Conservation (phyloP, 2,113 vertebrate genomes). For the Hassar affinis region DNA sequence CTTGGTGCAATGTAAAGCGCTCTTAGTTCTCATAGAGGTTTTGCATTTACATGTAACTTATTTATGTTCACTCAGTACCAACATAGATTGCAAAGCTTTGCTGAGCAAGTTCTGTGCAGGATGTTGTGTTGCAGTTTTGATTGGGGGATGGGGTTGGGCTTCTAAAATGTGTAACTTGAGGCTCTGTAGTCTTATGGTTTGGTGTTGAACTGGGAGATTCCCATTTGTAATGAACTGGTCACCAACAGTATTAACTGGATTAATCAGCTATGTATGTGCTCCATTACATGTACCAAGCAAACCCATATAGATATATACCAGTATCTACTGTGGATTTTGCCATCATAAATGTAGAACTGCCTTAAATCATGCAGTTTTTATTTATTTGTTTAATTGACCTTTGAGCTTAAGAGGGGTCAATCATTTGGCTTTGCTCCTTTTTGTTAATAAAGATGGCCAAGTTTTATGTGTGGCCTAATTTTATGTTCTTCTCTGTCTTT, state of each 20-base stretch:
- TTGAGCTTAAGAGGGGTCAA: constrained; percentile 61
- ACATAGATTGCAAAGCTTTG: constrained; percentile 53
- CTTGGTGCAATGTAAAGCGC: constrained; percentile 68
- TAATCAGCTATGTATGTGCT: constrained; percentile 6
- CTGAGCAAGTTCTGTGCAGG: constrained; percentile 30
- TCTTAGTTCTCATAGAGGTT: constrained; percentile 66
- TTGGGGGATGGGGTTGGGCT: constrained; percentile 7
- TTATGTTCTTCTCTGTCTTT: constrained; percentile 65
- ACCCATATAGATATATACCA: constrained; percentile 8
- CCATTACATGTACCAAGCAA: constrained; percentile 32
- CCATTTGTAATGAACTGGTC: constrained; percentile 20
- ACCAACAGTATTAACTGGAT: constrained; percentile 13
- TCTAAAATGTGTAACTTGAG: constrained; percentile 10
- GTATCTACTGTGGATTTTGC: constrained; percentile 61
- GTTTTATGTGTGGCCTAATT: constrained; percentile 70
- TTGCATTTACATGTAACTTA: constrained; percentile 72
- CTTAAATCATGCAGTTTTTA: constrained; percentile 72
- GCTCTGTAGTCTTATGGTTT: constrained; percentile 7
- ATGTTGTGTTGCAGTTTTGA: constrained; percentile 28
- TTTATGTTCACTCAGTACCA: constrained; percentile 69
- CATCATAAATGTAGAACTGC: constrained; percentile 74
- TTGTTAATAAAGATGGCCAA: constrained; percentile 76
- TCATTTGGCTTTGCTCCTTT: constrained; percentile 64
- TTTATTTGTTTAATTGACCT: constrained; percentile 71
- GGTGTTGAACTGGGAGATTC: not conserved